Base-by-base conservation (phyloP, 2,113 vertebrate species). In the Heterotis niloticus region DNA sequence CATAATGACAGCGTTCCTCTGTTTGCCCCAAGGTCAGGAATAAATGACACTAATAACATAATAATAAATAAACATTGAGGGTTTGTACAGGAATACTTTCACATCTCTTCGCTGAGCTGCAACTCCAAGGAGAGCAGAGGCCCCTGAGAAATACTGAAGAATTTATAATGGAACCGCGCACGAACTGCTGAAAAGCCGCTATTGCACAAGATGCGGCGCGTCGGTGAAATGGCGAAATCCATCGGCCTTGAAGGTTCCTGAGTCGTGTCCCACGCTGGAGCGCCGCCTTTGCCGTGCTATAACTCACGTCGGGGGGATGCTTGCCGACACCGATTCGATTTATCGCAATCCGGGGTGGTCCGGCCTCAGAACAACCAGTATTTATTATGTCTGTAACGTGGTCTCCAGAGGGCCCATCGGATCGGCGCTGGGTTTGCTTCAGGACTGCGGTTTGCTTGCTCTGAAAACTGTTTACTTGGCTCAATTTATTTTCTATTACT, bases 401-500 rank as follows among this genome's bases (percentile, higher is more conserved):
- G 57, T 17, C 54, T 14, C 17, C 4, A 1, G 71, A 10, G 54
- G 69, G 52, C 16, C 13, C 71, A 59, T 13, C 11, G 56, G 23
- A 24, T 74, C 71, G 7, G 14, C 18, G 51, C 11, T 24, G 5
- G n/a, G 52, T n/a, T 74, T 57, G 23, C 24, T 26, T 24, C 12
- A 16, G 71, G 13, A 74, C 23, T 29, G n/a, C 56, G 11, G 51
- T 11, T 73, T 24, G 2, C 24, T 23, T 59, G 71, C 54, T 59
- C 52, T 57, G 23, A 74, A 74, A 74, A 17, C 24, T 59, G 54
- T 26, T 44, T 26, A 23, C 54, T 10, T 7, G 24, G 14, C 52
- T 74, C 23, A 57, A 57, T 74, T 44, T 14, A 28, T 56, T 74
- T 74, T 24, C 71, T 9, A 24, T 59, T 72, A 72, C 51, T 54